Conservation (phyloP, 2,113 vertebrate genomes). For the Thinocorus orbignyianus region DNA sequence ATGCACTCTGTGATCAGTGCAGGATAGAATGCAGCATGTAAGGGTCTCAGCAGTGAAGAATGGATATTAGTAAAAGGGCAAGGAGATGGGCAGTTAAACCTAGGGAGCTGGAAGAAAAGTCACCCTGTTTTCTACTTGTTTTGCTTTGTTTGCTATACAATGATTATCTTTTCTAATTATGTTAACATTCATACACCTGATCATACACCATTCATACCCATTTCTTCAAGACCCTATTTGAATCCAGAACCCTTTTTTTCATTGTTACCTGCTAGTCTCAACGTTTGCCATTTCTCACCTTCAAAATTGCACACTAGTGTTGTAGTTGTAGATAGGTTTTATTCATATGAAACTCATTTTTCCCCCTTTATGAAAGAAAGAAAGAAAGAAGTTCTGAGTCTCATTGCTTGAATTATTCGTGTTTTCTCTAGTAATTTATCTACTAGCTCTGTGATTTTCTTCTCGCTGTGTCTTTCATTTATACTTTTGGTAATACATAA, state of each 20-base stretch:
- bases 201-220: no score
- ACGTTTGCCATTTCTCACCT: background rate
- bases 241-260: background rate
- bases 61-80: background rate
- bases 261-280: background rate
- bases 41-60: background rate
- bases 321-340: background rate
- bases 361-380: background rate
- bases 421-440: background rate
- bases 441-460: background rate
- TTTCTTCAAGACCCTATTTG: background rate
- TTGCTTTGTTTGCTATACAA: background rate
- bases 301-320: background rate
- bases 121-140: background rate
- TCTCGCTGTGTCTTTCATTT: background rate
- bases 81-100: background rate
- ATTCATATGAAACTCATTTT: background rate
- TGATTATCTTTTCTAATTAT: background rate
- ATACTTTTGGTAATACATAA: background rate
- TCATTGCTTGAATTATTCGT: constrained; percentile 42
- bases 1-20: background rate
- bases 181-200: background rate
- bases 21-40: background rate
- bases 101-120: background rate
- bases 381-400: background rate